Base-by-base conservation (phyloP, 2,797 vertebrate genomes). In the Avahi laniger region DNA sequence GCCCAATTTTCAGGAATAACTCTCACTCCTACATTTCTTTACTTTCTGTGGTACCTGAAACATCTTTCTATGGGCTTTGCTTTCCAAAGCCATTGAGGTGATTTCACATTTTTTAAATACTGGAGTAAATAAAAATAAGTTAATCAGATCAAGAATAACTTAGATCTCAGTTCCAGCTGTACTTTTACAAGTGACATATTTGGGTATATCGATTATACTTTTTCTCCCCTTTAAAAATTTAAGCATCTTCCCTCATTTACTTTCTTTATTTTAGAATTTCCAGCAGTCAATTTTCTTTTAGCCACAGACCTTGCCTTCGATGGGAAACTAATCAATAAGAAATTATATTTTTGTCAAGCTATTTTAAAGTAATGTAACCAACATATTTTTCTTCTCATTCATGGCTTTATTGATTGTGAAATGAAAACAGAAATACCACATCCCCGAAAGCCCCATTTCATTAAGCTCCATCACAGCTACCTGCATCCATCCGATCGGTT, bases 321-420 rank as follows among this genome's bases (percentile, higher is more conserved):
- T 70, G 94, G 79, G 95, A 98, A 97, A 94, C 70, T 92, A 95
- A 98, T 98, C 98, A 97, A 98, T 98, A 98, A 97, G 94, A 98
- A 98, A 98, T 98, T 97, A 98, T 96, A 97, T 85, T 97, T 98
- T 83, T 83, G 84, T 95, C 80, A 97, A 94, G 91, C 97, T 97
- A 92, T 94, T 96, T 98, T 97, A 97, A 98, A 96, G 93, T 88
- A 97, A 98, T 86, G 93, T 96, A 98, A 97, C 97, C 91, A 97
- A 97, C 89, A 73, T 96, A 98, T 97, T 98, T 97, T 96, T 98
- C 91, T 91, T 91, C 94, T 94, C 85, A 83, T 96, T 97, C 79
- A 2, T 73, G 82, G 73, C 73, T 93, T 75, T 97, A 98, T 97
- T 0, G 97, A 98, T 75, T 94, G 88, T 83, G 96, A 97, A 98